Base-by-base conservation (phyloP, 2,888 invertebrate species). In the Trachelus stipa region DNA sequence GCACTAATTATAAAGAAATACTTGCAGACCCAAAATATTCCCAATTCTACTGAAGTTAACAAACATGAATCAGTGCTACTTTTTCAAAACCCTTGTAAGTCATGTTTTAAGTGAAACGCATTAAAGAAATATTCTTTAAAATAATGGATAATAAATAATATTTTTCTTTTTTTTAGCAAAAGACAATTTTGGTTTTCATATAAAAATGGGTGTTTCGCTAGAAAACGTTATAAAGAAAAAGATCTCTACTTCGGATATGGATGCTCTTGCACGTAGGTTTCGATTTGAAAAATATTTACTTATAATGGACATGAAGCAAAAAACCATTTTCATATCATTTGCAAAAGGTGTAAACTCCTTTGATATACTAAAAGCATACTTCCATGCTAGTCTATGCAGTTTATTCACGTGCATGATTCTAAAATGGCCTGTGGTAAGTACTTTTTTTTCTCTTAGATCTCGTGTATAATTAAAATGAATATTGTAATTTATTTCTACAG, bases 1-100 rank as follows among this genome's bases (percentile, higher is more conserved):
- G 92, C 95, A 33, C 93, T 96, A 78, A 92, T 95, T 0, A 92
- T 98, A 34, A 93, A 95, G 82, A 92, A 94, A 76, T 98, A 95
- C 90, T 92, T 97, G 78, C 92, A 91, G 33, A 92, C 93, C 33
- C 94, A 95, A 77, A 90, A 92, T 0, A 92, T 97, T 82, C 92
- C 94, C 1, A 91, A 93, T n/a, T 95, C 96, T 0, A 92, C 93
- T 81, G 92, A 93, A 83, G 94, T 95, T 4, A 98, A 98, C 89
- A 92, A 92, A 82, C 91, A 92, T 80, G 98, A 98, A 92, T 95
- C 95, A 33, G 94, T 96, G 9, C 91, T 96, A 35, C 86, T 94
- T 74, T 93, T 94, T 74, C 90, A 91, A 84, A 94, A 93, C 76
- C 83, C 91, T 74, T 84, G 89, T 77, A 68, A 79, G 78, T 74